A percentile compares a stretch with the other conserved stretches of the same genome.
These are phyloP conservation scores for Orgyia antiqua DNA, from an alignment of 2,888 invertebrate genomes.

Conservation along the genomic window DNA sequence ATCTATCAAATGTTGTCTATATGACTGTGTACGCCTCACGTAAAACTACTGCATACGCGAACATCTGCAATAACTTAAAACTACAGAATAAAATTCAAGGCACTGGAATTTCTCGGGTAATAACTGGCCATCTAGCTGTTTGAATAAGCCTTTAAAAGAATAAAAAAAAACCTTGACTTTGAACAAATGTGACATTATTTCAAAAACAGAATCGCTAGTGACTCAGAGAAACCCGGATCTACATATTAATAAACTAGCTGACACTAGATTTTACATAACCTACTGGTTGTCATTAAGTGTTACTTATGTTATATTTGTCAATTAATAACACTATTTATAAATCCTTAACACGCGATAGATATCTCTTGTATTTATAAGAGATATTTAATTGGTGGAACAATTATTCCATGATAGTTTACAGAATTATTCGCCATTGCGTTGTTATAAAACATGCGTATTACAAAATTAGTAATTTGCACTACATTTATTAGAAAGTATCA, in stretches of 20 bases:
- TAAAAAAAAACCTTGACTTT: too few relatives aligned
- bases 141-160: too few relatives aligned
- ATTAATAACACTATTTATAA: slow-evolving; percentile 13
- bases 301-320: slow-evolving; percentile 27
- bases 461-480: slow-evolving; percentile 10
- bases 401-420: slow-evolving; percentile 4
- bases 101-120: too few relatives aligned
- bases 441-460: slow-evolving; percentile 7
- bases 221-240: slow-evolving; percentile 53
- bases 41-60: too few relatives aligned
- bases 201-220: slow-evolving; percentile 30
- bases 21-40: too few relatives aligned
- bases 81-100: too few relatives aligned
- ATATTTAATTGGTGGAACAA: slow-evolving; percentile 11
- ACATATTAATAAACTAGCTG: slow-evolving; percentile 42
- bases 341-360: slow-evolving; percentile 10
- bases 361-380: slow-evolving; percentile 12
- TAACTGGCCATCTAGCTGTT: too few relatives aligned
- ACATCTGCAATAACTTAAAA: too few relatives aligned
- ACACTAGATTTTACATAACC: slow-evolving; percentile 42
- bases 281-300: slow-evolving; percentile 31
- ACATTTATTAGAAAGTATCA: slow-evolving; percentile 25
- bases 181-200: slow-evolving; percentile 19
- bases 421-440: slow-evolving; percentile 1
- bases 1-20: too few relatives aligned